A percentile compares a stretch with the other conserved stretches of the same genome.
phyloP scores from a whole-genome alignment of 2,113 vertebrate genomes.

The Tapirus terrestris region DNA sequence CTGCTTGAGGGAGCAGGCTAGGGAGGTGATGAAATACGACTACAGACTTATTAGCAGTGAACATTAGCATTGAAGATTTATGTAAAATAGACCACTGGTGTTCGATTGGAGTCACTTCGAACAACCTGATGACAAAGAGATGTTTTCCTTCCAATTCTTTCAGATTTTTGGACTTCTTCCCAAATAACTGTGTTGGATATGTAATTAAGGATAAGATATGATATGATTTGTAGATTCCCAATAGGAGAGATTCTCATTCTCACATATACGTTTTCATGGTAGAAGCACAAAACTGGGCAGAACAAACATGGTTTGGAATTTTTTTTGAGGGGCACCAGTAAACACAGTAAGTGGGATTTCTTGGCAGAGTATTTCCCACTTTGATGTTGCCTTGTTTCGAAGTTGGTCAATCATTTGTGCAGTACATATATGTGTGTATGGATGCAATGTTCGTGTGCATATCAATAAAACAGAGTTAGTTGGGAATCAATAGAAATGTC shows the following conservation, averaged over 20 bases:
- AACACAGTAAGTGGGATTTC: neutral
- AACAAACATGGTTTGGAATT: neutral
- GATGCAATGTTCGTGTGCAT: neutral
- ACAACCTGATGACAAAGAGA: neutral
- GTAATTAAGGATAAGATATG: neutral
- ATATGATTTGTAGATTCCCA: neutral
- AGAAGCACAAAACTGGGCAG: neutral
- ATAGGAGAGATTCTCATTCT: neutral
- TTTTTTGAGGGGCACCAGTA: neutral
- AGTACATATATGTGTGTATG: neutral
- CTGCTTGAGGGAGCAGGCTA: neutral
- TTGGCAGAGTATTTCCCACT: neutral
- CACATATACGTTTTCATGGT: neutral
- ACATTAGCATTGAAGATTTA: neutral
- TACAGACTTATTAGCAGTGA: neutral
- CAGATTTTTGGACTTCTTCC: neutral
- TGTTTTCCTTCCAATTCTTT: neutral
- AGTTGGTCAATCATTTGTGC: neutral
- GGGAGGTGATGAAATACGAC: neutral
- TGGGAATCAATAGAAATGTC: neutral
- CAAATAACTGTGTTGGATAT: neutral
- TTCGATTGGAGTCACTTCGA: neutral
- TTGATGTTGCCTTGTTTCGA: neutral
- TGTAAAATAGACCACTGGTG: neutral
- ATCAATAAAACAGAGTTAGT: neutral